phyloP scores from a whole-genome alignment of 2,888 invertebrate genomes.

The Caenorhabditis angaria region DNA sequence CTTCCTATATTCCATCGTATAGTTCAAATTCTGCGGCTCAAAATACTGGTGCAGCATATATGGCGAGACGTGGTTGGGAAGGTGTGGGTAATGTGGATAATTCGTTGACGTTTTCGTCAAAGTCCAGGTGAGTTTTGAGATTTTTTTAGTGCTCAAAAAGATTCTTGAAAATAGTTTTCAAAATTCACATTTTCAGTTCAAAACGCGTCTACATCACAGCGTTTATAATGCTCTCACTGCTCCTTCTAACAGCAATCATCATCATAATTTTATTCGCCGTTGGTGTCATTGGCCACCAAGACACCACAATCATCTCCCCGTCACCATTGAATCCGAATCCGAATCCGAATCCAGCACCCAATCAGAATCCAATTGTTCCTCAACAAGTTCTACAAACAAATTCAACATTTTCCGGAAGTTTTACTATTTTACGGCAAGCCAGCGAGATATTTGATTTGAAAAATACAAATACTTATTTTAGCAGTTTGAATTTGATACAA shows the following conservation, averaged over 20 bases:
- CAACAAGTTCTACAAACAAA: slow-evolving; percentile 3
- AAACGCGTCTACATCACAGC: background rate
- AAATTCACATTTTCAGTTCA: background rate
- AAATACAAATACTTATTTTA: slow-evolving; percentile 30
- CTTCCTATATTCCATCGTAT: background rate
- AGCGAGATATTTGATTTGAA: slow-evolving; percentile 37
- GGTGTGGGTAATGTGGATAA: background rate
- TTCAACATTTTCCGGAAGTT: slow-evolving; percentile 29
- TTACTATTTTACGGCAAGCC: slow-evolving; percentile 42
- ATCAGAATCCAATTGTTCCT: background rate
- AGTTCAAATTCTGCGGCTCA: background rate
- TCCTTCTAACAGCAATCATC: background rate
- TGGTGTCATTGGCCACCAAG: background rate
- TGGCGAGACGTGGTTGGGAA: background rate
- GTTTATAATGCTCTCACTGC: background rate
- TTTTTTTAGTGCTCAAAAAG: too few relatives aligned
- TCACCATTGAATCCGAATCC: too few relatives aligned
- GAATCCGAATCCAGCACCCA: background rate
- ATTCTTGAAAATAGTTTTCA: background rate
- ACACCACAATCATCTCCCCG: too few relatives aligned
- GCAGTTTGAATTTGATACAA: slow-evolving; percentile 37
- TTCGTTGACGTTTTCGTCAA: background rate
- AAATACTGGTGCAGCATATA: background rate
- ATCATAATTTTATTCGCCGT: background rate
- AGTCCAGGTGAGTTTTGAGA: background rate